Evolutionary conservation across 2,888 invertebrate species (phyloP).

Genomic region (Trichopria drosophilae): DNA sequence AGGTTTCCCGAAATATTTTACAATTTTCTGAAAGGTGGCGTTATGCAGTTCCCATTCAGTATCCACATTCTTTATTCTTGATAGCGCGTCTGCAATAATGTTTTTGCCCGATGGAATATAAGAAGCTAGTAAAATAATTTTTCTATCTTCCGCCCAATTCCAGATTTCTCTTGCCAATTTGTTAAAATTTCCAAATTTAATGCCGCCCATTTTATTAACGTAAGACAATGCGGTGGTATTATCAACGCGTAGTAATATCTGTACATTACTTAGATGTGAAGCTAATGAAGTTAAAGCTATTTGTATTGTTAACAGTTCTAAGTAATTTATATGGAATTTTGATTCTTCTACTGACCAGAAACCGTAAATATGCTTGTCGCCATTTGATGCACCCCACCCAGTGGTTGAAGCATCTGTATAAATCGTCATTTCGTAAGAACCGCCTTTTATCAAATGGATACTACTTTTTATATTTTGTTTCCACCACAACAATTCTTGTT

Average conservation of each 20-base stretch:
- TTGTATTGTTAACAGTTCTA: no score
- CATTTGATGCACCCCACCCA: no score
- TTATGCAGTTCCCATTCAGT: conserved; percentile 32
- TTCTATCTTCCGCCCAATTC: conserved; percentile 32
- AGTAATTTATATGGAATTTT: no score
- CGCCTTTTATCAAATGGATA: background rate
- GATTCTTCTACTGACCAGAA: no score
- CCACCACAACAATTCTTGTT: conserved; percentile 15
- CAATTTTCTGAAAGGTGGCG: conserved; percentile 13
- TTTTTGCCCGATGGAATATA: conserved; percentile 34
- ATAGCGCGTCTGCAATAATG: conserved; percentile 36
- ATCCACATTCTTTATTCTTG: conserved; percentile 32
- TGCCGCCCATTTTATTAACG: conserved; percentile 36
- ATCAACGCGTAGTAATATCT: conserved; percentile 36
- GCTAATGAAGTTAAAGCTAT: no score
- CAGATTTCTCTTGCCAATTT: conserved; percentile 32
- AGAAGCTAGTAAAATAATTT: conserved; percentile 33
- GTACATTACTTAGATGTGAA: no score
- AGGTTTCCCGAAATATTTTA: conserved; percentile 15
- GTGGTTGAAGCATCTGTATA: no score
- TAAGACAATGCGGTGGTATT: conserved; percentile 38
- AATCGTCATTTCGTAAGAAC: no score
- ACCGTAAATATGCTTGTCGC: no score
- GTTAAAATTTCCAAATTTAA: conserved; percentile 26
- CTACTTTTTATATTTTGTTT: conserved; percentile 4